These are phyloP conservation scores for Drosophila teissieri DNA, from an alignment of 1,140 invertebrate genomes.

Conservation along the genomic window DNA sequence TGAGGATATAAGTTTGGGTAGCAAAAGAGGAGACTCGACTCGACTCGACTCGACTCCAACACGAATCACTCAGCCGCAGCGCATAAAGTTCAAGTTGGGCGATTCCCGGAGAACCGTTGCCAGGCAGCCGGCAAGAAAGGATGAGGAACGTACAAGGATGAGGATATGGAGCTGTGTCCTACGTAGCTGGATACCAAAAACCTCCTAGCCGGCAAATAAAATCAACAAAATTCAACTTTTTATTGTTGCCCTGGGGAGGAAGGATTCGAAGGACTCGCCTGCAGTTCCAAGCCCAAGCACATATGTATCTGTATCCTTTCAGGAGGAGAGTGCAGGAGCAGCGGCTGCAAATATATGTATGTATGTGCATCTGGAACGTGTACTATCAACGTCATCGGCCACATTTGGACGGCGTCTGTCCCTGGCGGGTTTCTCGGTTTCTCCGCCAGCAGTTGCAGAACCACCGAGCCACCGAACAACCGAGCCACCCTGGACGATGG, in stretches of 20 bases:
- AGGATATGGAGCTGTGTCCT: neutral
- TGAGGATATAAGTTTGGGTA: conserved; percentile 16
- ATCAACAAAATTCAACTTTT: conserved; percentile 81
- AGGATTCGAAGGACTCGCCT: conserved; percentile 20
- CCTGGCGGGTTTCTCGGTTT: conserved; percentile 37
- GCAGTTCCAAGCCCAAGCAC: conserved; percentile 5
- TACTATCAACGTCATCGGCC: conserved; percentile 77
- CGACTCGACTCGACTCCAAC: conserved; percentile 16
- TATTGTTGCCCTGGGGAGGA: conserved; percentile 66
- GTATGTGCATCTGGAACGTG: conserved; percentile 54
- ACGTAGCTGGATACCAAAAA: conserved; percentile 45
- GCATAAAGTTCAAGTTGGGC: conserved; percentile 79
- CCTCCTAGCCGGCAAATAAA: conserved; percentile 60
- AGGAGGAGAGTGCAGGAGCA: neutral
- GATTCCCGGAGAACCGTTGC: conserved; percentile 66
- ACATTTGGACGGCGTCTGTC: conserved; percentile 60
- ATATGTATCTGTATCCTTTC: conserved; percentile 32
- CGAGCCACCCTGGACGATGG: neutral
- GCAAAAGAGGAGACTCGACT: neutral
- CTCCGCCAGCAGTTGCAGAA: conserved; percentile 3
- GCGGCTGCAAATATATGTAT: conserved; percentile 13
- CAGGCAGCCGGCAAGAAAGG: conserved; percentile 32
- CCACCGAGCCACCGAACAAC: no score
- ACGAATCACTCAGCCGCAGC: conserved; percentile 78
- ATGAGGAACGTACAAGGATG: neutral